phyloP scores from a whole-genome alignment of 2,797 vertebrate genomes.

The Distichodus sexfasciatus region DNA sequence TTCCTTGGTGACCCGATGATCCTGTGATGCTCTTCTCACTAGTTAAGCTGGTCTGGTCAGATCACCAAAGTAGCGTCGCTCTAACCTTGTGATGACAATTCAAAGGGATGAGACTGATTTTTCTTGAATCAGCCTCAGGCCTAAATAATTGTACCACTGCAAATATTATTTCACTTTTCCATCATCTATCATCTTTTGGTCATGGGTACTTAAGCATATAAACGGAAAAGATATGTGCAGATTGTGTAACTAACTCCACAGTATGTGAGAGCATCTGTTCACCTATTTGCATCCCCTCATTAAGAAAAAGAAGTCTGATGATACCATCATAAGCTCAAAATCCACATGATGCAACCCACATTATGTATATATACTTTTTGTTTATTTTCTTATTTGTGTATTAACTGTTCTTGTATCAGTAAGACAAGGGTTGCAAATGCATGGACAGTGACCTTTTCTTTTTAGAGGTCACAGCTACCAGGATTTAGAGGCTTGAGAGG shows the following conservation, averaged over 20 bases:
- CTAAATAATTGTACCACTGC: neutral
- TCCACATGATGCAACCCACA: constrained; percentile 36
- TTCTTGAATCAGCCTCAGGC: neutral
- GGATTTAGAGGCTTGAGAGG: neutral
- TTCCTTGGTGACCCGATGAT: neutral
- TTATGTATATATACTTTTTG: constrained; percentile 36
- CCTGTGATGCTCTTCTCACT: constrained; percentile 19
- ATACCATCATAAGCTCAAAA: constrained; percentile 6
- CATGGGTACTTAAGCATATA: constrained; percentile 1
- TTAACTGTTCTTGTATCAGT: constrained; percentile 43
- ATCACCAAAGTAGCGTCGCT: constrained; percentile 21
- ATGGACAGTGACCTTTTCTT: constrained; percentile 38
- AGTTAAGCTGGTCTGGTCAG: constrained; percentile 3
- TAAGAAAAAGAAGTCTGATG: neutral
- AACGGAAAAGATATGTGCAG: neutral
- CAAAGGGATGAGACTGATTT: neutral
- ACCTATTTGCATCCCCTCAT: neutral
- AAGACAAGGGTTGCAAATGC: constrained; percentile 49
- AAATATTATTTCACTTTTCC: neutral
- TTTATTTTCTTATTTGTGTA: constrained; percentile 33
- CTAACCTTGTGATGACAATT: constrained; percentile 14
- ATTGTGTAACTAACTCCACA: neutral
- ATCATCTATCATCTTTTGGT: neutral
- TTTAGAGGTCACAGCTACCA: constrained; percentile 12
- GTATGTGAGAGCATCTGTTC: neutral